Evolutionary conservation across 2,113 vertebrate genomes (phyloP).

Genomic region (Amia ocellicauda): DNA sequence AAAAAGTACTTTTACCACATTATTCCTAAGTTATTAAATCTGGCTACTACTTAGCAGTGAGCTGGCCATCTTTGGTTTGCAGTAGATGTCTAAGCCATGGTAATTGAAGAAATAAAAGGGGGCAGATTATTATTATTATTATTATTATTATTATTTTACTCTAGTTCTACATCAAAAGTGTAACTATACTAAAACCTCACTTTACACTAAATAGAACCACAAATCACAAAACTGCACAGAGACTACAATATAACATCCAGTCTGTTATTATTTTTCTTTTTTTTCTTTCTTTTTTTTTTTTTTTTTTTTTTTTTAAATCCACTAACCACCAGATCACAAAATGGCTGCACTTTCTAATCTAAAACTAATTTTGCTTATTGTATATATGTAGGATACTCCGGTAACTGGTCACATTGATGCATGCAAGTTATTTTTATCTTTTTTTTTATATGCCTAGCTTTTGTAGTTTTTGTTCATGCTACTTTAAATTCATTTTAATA

Average conservation of each 20-base stretch:
- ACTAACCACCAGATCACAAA: conserved; percentile 82
- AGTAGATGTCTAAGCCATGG: conserved; percentile 68
- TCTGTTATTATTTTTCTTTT: conserved; percentile 65
- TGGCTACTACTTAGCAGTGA: conserved; percentile 79
- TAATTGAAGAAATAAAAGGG: conserved; percentile 61
- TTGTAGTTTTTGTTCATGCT: conserved; percentile 81
- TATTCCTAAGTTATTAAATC: conserved; percentile 54
- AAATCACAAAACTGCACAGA: conserved; percentile 89
- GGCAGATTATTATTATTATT: conserved; percentile 48
- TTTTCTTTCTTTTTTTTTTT: conserved; percentile 30
- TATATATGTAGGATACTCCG: conserved; percentile 81
- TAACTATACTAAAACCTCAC: conserved; percentile 77
- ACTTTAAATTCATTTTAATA: conserved; percentile 68
- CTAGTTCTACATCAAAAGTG: conserved; percentile 60
- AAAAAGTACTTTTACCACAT: conserved; percentile 28
- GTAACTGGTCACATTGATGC: conserved; percentile 86
- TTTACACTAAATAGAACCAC: conserved; percentile 82
- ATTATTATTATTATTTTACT: conserved; percentile 22
- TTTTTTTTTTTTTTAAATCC: conserved; percentile 55
- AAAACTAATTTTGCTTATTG: conserved; percentile 85
- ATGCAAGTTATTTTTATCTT: conserved; percentile 84
- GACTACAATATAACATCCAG: conserved; percentile 89
- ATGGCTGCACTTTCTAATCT: conserved; percentile 85
- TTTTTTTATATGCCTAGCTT: conserved; percentile 37
- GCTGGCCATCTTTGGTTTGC: conserved; percentile 82